phyloP scores from a whole-genome alignment of 1,140 invertebrate genomes.

The Sycobia sp. region DNA sequence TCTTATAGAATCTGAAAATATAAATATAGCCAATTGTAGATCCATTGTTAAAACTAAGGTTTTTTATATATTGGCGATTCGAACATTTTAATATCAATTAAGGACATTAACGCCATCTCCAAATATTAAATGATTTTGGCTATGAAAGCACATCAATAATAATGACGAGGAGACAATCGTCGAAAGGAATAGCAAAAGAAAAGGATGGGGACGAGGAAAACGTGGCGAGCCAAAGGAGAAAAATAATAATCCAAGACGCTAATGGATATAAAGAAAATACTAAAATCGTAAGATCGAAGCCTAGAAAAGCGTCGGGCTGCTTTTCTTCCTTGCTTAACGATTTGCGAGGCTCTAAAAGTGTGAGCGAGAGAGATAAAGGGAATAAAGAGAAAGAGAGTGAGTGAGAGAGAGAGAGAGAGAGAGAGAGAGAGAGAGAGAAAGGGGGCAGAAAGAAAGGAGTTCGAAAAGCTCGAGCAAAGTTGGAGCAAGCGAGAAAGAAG shows the following conservation, averaged over 20 bases:
- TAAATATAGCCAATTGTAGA: too few relatives aligned
- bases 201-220: not conserved
- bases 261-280: constrained; percentile 34
- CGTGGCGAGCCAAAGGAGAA: not conserved
- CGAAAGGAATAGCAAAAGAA: not conserved
- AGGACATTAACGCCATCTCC: not conserved
- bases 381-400: not conserved
- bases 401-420: not conserved
- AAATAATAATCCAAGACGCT: constrained; percentile 33
- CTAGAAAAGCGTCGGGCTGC: constrained; percentile 29
- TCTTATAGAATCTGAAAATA: too few relatives aligned
- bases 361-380: constrained; percentile 26
- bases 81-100: constrained; percentile 5
- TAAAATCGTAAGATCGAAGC: constrained; percentile 36
- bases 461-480: constrained; percentile 1
- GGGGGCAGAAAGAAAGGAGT: too few relatives aligned
- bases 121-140: not conserved
- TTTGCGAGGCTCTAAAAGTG: constrained; percentile 35
- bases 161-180: not conserved
- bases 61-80: too few relatives aligned
- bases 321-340: constrained; percentile 37
- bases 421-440: too few relatives aligned
- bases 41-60: too few relatives aligned
- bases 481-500: too few relatives aligned
- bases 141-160: not conserved